Evolutionary conservation across 2,888 invertebrate genomes (phyloP), one percentile per base, ranked within the genome.

Genomic region (Hoplodrina ambigua): DNA sequence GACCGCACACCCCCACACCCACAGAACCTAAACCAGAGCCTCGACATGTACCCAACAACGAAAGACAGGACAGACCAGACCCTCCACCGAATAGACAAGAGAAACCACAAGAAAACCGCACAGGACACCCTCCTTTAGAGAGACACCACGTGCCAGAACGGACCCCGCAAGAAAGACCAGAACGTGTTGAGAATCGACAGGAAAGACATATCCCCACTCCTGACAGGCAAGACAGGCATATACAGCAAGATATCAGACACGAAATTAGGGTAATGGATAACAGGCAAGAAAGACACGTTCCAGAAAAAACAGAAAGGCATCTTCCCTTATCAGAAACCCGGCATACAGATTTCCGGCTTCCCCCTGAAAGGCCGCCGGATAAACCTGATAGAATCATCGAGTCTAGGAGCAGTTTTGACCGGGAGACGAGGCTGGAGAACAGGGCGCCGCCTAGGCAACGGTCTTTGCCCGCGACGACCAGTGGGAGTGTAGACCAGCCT

Each of bases 401-500:
- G 59, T 78, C 63, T 72, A 88, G 80, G 78, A 82, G 66, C 76
- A 88, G 72, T 82, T 87, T 84, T 83, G 87, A 83, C 80, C 85
- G 73, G 41, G 89, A 89, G 55, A 81, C 82, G 44, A 90, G 91
- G 64, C 75, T 85, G 7, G 94, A 94, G 10, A 91, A 72, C 75
- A 87, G 94, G 57, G 94, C 93, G 0, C 96, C 96, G 1, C 93
- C 94, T 0, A 87, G 96, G 50, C 96, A 96, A 56, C 88, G 95
- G 61, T 96, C 95, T 2, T 78, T 95, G 69, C 94, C 94, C 0
- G 89, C 94, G 1, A 89, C 92, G 0, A 94, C 92, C 0, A 93
- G 91, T 71, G 91, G 91, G 0, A 90, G 90, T 60, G 80, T 92
- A 0, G 94, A 95, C 46, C 92, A 93, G 54, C 96, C 96, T 0